Evolutionary conservation across 2,888 invertebrate genomes (phyloP).

Genomic region (Eudiplozoon nipponicum): DNA sequence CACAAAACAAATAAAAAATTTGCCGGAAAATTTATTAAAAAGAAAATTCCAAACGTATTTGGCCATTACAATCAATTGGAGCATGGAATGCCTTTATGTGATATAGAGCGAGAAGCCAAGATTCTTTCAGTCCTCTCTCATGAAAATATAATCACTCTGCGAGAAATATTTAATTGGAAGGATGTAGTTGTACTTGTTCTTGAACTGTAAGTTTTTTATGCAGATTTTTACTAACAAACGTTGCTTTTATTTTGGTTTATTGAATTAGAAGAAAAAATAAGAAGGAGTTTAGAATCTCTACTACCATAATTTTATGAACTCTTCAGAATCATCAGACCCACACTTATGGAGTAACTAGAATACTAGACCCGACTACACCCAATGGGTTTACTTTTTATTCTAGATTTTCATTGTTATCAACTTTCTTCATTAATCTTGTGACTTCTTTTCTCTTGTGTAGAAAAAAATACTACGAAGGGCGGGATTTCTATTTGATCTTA

Average conservation of each 20-base stretch:
- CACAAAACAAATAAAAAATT: conserved; percentile 7
- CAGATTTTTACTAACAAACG: background rate
- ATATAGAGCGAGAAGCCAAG: conserved; percentile 12
- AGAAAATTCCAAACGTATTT: conserved; percentile 3
- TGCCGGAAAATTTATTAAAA: conserved; percentile 13
- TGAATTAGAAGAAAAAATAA: background rate
- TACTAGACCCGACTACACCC: too few relatives aligned
- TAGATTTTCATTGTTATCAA: too few relatives aligned
- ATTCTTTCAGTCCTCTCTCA: conserved; percentile 8
- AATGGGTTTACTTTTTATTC: too few relatives aligned
- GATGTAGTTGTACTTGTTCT: conserved; percentile 5
- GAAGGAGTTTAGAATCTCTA: too few relatives aligned
- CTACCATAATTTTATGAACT: too few relatives aligned
- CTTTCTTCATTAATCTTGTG: too few relatives aligned
- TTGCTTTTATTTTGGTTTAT: background rate
- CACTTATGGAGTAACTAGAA: too few relatives aligned
- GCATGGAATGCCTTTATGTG: background rate
- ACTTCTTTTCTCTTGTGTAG: too few relatives aligned
- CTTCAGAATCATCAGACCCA: too few relatives aligned
- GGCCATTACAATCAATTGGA: background rate
- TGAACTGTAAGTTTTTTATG: conserved; percentile 11
- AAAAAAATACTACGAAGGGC: too few relatives aligned
- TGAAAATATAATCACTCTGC: conserved; percentile 12
- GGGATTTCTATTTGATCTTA: too few relatives aligned
- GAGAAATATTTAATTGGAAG: conserved; percentile 4